These are phyloP conservation scores for Philopotamus ludificatus DNA, from an alignment of 1,140 invertebrate species.

Conservation along the genomic window DNA sequence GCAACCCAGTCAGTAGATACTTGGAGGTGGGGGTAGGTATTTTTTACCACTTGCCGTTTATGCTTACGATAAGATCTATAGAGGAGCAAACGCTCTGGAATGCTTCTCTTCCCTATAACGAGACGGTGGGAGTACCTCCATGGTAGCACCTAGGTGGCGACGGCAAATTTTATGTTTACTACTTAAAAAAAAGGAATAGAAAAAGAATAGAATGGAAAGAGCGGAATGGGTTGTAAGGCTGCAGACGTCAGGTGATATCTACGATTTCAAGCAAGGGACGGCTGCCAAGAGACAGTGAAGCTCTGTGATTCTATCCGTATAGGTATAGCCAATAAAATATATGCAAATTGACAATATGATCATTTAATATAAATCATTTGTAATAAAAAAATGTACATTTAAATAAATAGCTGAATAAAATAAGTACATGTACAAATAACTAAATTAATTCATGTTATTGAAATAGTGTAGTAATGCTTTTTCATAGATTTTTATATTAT, in stretches of 20 bases:
- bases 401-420: too few species aligned
- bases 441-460: too few species aligned
- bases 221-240: neutral
- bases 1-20: neutral
- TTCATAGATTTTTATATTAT: too few species aligned
- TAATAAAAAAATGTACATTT: too few species aligned
- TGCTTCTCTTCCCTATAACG: neutral
- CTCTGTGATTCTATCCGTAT: neutral
- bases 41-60: slow-evolving; percentile 18
- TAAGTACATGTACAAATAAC: too few species aligned
- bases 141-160: neutral
- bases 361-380: too few species aligned
- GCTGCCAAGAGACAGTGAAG: neutral
- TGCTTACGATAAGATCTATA: slow-evolving; percentile 21
- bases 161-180: neutral
- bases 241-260: neutral
- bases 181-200: neutral
- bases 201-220: neutral
- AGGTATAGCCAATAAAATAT: too few species aligned
- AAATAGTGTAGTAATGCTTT: too few species aligned
- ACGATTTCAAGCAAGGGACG: neutral
- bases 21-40: too few species aligned
- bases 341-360: too few species aligned
- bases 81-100: neutral
- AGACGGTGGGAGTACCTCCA: neutral